Conservation (phyloP, 2,888 invertebrate species). For the Drosophila gaucha region DNA sequence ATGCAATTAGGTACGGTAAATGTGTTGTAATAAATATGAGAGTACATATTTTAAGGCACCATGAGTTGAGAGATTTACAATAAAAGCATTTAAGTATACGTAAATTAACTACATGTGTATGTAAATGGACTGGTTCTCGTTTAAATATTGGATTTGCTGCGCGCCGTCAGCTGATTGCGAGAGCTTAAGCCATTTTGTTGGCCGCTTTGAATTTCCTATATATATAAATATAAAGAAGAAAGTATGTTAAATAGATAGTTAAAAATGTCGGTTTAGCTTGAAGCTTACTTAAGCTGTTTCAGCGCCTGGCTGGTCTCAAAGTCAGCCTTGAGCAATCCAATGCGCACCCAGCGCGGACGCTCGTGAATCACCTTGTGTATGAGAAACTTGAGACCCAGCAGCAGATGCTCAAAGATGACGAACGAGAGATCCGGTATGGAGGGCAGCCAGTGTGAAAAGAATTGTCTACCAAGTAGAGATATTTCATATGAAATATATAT, state of each 20-base stretch:
- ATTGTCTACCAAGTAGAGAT: constrained; percentile 68
- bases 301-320: constrained; percentile 88
- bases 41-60: constrained; percentile 37
- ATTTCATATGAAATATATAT: background rate
- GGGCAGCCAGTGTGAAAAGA: constrained; percentile 80
- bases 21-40: constrained; percentile 20
- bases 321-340: constrained; percentile 87
- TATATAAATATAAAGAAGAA: background rate
- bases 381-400: constrained; percentile 88
- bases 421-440: constrained; percentile 85
- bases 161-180: background rate
- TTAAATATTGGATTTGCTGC: constrained; percentile 1
- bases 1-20: constrained; percentile 20
- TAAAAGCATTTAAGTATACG: constrained; percentile 41
- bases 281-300: constrained; percentile 84
- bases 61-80: constrained; percentile 49
- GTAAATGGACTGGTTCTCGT: constrained; percentile 50
- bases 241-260: background rate
- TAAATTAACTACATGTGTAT: constrained; percentile 14
- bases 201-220: constrained; percentile 79
- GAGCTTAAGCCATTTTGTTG: constrained; percentile 71
- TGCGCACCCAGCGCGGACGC: constrained; percentile 88
- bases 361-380: constrained; percentile 90
- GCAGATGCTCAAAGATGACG: constrained; percentile 89
- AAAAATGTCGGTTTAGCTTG: background rate